Conservation (phyloP, 2,888 invertebrate genomes). For the Napeogenes sylphis region DNA sequence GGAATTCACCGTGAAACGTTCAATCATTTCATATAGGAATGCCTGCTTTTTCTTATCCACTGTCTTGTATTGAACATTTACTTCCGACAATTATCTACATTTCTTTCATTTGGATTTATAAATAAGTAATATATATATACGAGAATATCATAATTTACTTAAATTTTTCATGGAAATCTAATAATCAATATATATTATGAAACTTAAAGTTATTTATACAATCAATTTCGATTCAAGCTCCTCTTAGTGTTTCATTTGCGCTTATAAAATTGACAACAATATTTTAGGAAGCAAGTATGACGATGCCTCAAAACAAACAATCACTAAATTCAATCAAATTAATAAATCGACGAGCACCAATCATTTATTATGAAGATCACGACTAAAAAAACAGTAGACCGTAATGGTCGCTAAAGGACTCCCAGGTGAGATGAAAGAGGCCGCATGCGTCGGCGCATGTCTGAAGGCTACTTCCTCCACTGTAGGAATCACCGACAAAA, state of each 20-base stretch:
- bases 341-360: constrained; percentile 57
- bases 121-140: too few species aligned
- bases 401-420: constrained; percentile 50
- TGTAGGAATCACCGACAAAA: constrained; percentile 11
- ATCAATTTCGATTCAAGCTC: too few species aligned
- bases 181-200: too few species aligned
- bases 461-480: constrained; percentile 60
- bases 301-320: constrained; percentile 49
- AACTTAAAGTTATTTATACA: too few species aligned
- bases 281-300: constrained; percentile 27
- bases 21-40: constrained; percentile 61
- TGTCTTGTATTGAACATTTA: too few species aligned
- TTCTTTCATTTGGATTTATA: too few species aligned
- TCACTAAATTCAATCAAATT: constrained; percentile 57
- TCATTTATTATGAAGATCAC: constrained; percentile 66
- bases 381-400: constrained; percentile 23
- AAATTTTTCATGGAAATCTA: too few species aligned
- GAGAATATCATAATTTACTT: too few species aligned
- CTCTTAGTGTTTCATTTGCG: too few species aligned
- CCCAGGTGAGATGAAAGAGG: constrained; percentile 67
- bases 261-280: too few species aligned
- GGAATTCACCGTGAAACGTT: constrained; percentile 59
- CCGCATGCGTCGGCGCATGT: constrained; percentile 50
- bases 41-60: constrained; percentile 50
- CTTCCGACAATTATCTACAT: too few species aligned